These are phyloP conservation scores for Dascillus cervinus DNA, from an alignment of 2,888 invertebrate genomes.

Conservation along the genomic window DNA sequence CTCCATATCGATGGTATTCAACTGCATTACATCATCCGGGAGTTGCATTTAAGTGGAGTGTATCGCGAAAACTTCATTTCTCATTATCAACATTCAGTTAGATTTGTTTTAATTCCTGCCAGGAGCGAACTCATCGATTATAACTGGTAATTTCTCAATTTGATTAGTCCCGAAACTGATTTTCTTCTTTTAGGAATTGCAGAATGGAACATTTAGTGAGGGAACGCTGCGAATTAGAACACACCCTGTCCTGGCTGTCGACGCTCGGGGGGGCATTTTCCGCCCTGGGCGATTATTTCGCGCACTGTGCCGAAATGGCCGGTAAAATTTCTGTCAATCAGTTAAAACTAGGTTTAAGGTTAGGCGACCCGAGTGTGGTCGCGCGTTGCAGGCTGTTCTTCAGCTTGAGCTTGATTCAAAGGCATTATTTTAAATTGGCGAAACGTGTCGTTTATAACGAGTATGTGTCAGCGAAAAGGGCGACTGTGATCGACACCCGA, in stretches of 20 bases:
- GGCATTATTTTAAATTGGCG: constrained; percentile 57
- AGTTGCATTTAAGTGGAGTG: no score
- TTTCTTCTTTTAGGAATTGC: constrained; percentile 46
- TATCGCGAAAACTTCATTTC: no score
- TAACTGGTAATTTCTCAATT: no score
- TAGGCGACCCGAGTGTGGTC: constrained; percentile 75
- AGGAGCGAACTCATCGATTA: no score
- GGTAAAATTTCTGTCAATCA: constrained; percentile 82
- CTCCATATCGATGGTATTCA: no score
- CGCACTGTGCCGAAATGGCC: constrained; percentile 75
- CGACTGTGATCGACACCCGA: constrained; percentile 49
- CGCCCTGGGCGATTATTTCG: constrained; percentile 83
- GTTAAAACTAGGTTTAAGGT: constrained; percentile 66
- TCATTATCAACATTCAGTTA: no score
- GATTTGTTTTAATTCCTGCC: no score
- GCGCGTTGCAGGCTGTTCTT: constrained; percentile 80
- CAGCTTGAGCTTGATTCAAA: constrained; percentile 82
- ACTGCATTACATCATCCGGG: no score
- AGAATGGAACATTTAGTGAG: constrained; percentile 45
- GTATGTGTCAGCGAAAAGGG: constrained; percentile 42
- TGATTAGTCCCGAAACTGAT: no score
- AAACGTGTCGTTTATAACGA: constrained; percentile 53
- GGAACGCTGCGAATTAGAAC: constrained; percentile 69
- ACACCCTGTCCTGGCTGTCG: constrained; percentile 89
- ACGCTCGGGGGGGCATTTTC: constrained; percentile 96